Evolutionary conservation across 1,140 invertebrate genomes (phyloP).

Genomic region (Drusus annulatus): DNA sequence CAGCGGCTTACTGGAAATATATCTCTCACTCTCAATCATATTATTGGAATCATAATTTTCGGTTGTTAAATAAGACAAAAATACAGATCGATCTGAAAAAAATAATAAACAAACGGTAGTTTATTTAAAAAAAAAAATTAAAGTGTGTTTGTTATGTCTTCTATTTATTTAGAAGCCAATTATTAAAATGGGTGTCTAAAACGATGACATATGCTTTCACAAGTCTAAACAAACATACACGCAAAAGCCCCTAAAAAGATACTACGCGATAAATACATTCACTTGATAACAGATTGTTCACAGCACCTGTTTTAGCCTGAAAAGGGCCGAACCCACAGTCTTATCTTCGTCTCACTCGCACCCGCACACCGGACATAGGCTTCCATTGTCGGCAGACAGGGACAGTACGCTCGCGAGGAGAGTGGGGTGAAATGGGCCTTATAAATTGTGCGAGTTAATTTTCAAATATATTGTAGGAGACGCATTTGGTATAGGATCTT

Average conservation of each 20-base stretch:
- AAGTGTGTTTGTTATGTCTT: too few species aligned
- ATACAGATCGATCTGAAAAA: too few species aligned
- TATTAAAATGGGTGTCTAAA: neutral
- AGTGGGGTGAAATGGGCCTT: conserved; percentile 30
- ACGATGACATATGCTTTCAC: neutral
- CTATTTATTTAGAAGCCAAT: too few species aligned
- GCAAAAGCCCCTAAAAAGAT: conserved; percentile 3
- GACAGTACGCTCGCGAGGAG: neutral
- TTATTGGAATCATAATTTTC: too few species aligned
- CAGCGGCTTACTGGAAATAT: too few species aligned
- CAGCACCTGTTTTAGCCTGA: conserved; percentile 11
- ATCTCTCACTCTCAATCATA: too few species aligned
- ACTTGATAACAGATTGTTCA: conserved; percentile 27
- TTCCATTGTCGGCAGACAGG: conserved; percentile 32
- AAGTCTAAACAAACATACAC: conserved; percentile 8
- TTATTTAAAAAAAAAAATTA: too few species aligned
- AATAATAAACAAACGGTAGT: too few species aligned
- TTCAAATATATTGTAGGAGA: conserved; percentile 31
- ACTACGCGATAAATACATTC: conserved; percentile 17
- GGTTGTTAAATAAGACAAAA: too few species aligned
- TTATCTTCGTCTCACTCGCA: neutral
- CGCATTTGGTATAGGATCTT: conserved; percentile 31
- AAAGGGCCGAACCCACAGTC: neutral
- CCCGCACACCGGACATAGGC: neutral
- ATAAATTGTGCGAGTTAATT: conserved; percentile 44